Percentiles rank a stretch among this genome's conserved stretches.
Evolutionary conservation across 1,140 invertebrate species (phyloP).

Genomic region (Glossosoma conforme): DNA sequence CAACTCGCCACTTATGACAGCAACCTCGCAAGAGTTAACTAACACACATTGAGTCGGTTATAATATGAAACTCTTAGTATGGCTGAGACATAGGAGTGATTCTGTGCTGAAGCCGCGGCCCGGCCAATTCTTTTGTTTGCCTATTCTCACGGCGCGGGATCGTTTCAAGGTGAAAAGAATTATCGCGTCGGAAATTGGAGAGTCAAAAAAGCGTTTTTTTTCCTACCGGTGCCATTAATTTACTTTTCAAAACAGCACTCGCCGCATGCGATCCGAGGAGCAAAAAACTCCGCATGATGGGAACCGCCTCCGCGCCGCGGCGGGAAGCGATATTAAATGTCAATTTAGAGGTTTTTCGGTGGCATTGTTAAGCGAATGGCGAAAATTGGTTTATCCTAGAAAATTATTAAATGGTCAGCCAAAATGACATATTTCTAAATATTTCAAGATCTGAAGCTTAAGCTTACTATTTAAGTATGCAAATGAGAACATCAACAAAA

Average conservation of each 20-base stretch:
- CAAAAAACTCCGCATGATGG: slow-evolving; percentile 10
- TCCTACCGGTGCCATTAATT: slow-evolving; percentile 19
- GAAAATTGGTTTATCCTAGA: too few species aligned
- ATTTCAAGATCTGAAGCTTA: too few species aligned
- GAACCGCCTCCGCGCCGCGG: slow-evolving; percentile 12
- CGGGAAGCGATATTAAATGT: not conserved
- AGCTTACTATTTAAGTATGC: too few species aligned
- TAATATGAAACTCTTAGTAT: too few species aligned
- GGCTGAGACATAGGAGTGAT: not conserved
- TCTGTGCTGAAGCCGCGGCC: not conserved
- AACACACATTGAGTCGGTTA: too few species aligned
- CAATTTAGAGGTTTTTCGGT: too few species aligned
- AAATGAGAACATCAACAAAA: too few species aligned
- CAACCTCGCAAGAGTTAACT: too few species aligned
- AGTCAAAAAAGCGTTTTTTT: slow-evolving; percentile 25
- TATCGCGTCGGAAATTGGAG: slow-evolving; percentile 28
- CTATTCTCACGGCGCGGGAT: slow-evolving; percentile 26
- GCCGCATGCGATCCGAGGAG: slow-evolving; percentile 2
- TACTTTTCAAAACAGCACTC: slow-evolving; percentile 17
- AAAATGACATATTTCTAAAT: too few species aligned
- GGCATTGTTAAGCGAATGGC: too few species aligned
- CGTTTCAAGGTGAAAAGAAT: slow-evolving; percentile 30
- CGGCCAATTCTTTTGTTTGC: slow-evolving; percentile 27
- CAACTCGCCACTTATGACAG: too few species aligned
- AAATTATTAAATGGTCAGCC: too few species aligned